Conservation (phyloP, 2,797 vertebrate genomes). For the Apodemus agrarius region DNA sequence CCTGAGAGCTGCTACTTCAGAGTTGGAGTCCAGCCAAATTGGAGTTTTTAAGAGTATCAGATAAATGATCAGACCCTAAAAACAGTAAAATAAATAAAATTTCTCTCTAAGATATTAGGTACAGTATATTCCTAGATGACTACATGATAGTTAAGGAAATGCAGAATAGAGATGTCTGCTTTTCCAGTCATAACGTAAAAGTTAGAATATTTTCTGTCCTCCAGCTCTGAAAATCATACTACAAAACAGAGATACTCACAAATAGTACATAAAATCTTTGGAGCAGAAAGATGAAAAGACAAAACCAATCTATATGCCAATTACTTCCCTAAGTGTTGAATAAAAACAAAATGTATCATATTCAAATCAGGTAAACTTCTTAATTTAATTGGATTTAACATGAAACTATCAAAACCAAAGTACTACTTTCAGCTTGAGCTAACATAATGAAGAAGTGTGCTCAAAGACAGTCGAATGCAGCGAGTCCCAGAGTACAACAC, state of each 20-base stretch:
- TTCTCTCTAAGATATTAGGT: not conserved
- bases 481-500: constrained; percentile 32
- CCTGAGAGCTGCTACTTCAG: not conserved
- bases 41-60: not conserved
- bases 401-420: constrained; percentile 61
- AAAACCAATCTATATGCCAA: not conserved
- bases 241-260: not conserved
- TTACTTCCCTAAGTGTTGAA: not conserved
- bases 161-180: not conserved
- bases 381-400: constrained; percentile 66
- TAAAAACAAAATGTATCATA: constrained; percentile 52
- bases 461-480: constrained; percentile 63
- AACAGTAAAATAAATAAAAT: not conserved
- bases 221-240: not conserved
- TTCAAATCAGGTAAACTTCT: constrained; percentile 54
- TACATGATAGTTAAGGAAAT: constrained; percentile 14
- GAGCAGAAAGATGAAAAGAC: constrained; percentile 45
- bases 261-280: not conserved
- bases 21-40: not conserved
- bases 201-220: not conserved
- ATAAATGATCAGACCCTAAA: not conserved
- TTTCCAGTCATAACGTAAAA: not conserved
- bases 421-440: constrained; percentile 52
- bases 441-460: constrained; percentile 53
- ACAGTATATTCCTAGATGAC: not conserved